Evolutionary conservation across 2,797 vertebrate species (phyloP).

Genomic region (Peromyscus melanophrys): DNA sequence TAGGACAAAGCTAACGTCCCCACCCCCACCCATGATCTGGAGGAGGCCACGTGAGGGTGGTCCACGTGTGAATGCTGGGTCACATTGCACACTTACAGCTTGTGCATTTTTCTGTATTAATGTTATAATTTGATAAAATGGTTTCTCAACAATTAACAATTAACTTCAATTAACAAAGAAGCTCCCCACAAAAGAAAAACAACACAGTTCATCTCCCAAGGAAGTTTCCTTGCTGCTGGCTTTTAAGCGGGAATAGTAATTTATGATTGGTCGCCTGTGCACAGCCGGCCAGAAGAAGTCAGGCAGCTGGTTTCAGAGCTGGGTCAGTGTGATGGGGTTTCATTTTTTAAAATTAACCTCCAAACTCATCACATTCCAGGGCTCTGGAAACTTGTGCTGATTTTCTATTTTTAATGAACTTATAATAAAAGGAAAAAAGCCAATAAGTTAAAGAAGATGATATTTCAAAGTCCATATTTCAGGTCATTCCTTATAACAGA

Average conservation of each 20-base stretch:
- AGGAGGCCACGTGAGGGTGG: neutral
- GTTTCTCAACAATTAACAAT: neutral
- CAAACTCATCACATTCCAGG: slow-evolving; percentile 63
- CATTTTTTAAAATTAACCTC: slow-evolving; percentile 65
- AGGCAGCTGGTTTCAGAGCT: neutral
- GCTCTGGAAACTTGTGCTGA: slow-evolving; percentile 5
- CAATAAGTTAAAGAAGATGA: slow-evolving; percentile 29
- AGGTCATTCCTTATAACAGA: neutral
- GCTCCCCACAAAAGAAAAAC: neutral
- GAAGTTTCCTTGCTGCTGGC: neutral
- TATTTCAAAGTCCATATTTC: slow-evolving; percentile 33
- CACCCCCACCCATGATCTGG: rapidly evolving
- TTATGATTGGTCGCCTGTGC: neutral
- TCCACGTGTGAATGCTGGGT: rapidly evolving
- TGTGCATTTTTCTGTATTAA: neutral
- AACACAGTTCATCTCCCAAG: neutral
- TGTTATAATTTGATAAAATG: neutral
- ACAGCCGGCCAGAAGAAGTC: neutral
- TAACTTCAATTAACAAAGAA: slow-evolving; percentile 29
- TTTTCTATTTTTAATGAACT: slow-evolving; percentile 63
- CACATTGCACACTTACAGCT: rapidly evolving
- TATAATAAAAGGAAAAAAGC: slow-evolving; percentile 53
- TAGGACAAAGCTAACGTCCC: neutral
- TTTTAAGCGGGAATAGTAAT: neutral
- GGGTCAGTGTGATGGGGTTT: slow-evolving; percentile 18